Evolutionary conservation across 2,888 invertebrate genomes (phyloP).

Genomic region (Metopia argyrocephala): DNA sequence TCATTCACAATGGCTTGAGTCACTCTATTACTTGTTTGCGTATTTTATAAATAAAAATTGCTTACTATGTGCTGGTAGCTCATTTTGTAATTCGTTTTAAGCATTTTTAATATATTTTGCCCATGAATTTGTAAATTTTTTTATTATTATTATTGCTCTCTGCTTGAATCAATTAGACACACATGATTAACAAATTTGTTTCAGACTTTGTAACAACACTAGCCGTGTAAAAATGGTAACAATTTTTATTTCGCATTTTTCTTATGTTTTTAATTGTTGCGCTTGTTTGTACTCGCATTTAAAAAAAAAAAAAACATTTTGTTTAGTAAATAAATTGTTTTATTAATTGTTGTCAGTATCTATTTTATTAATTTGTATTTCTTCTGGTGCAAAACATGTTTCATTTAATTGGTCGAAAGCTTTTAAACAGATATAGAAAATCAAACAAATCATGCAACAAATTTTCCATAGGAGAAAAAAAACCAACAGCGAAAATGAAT

Average conservation of each 20-base stretch:
- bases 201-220: neutral
- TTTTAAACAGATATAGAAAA: neutral
- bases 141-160: neutral
- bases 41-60: no score
- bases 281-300: neutral
- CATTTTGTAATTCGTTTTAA: neutral
- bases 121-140: neutral
- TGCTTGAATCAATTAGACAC: neutral
- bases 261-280: neutral
- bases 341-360: neutral
- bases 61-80: neutral
- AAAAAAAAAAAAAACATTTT: neutral
- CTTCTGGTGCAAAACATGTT: neutral
- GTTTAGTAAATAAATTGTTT: no score
- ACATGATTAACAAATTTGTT: neutral
- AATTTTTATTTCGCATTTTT: neutral
- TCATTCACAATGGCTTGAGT: no score
- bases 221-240: conserved; percentile 7
- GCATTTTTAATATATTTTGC: neutral
- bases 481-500: neutral
- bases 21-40: no score
- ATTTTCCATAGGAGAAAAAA: neutral
- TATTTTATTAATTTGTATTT: neutral
- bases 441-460: neutral
- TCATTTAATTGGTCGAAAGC: neutral